phyloP scores from a whole-genome alignment of 2,888 invertebrate species.

The Orthosia gracilis region DNA sequence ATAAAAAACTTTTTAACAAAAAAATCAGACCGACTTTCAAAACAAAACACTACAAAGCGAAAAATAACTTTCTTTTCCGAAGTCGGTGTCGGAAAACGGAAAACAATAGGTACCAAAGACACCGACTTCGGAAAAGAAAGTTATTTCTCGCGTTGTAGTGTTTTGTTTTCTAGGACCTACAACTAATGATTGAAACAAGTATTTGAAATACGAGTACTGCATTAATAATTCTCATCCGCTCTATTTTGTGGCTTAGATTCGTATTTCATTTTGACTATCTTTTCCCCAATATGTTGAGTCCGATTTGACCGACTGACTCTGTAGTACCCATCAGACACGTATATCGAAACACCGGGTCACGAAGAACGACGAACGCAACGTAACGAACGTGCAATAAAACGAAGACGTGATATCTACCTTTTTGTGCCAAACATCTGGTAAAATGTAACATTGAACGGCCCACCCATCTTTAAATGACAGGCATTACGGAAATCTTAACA shows the following conservation, averaged over 20 bases:
- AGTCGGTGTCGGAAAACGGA: too few species aligned
- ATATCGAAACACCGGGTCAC: conserved; percentile 81
- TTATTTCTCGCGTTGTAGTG: too few species aligned
- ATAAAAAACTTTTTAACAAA: too few species aligned
- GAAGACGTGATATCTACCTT: conserved; percentile 86
- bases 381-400: conserved; percentile 88
- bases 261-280: conserved; percentile 43
- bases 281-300: conserved; percentile 32
- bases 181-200: neutral
- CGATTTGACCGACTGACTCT: conserved; percentile 63
- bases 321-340: conserved; percentile 82
- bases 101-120: too few species aligned
- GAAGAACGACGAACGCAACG: conserved; percentile 74
- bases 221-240: conserved; percentile 34
- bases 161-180: neutral
- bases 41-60: too few species aligned
- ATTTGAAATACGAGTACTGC: neutral
- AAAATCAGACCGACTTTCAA: too few species aligned
- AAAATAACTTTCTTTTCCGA: too few species aligned
- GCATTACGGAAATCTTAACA: conserved; percentile 65
- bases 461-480: conserved; percentile 68
- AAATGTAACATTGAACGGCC: conserved; percentile 72
- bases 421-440: conserved; percentile 74
- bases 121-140: too few species aligned
- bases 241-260: conserved; percentile 20